phyloP scores from a whole-genome alignment of 2,113 vertebrate genomes.

The Malurus melanocephalus region DNA sequence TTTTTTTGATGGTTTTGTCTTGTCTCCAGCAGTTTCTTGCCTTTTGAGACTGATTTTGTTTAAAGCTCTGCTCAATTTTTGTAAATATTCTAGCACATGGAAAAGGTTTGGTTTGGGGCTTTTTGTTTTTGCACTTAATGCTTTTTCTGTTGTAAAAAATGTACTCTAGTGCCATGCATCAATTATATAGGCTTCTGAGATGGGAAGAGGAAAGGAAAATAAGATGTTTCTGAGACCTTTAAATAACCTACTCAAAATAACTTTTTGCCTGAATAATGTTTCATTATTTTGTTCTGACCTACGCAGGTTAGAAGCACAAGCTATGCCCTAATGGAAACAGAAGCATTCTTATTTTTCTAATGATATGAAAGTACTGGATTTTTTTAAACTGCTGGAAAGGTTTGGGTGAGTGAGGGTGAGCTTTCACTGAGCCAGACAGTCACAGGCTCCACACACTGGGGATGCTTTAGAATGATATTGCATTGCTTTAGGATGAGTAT shows the following conservation, averaged over 20 bases:
- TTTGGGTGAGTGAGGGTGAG: background rate
- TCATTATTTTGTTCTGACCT: background rate
- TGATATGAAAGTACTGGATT: background rate
- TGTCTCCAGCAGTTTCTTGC: background rate
- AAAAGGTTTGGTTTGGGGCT: background rate
- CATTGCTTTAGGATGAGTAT: background rate
- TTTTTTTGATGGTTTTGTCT: background rate
- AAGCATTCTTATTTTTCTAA: background rate
- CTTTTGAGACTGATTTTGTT: background rate
- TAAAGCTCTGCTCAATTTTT: background rate
- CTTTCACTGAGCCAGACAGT: fast-evolving
- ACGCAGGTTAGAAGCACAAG: background rate
- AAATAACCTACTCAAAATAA: constrained; percentile 13
- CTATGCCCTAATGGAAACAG: background rate
- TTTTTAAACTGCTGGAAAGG: background rate
- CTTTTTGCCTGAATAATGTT: background rate
- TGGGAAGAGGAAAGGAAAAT: background rate
- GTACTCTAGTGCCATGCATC: background rate
- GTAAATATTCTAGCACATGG: background rate
- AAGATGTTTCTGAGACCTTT: background rate
- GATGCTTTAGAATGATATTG: background rate
- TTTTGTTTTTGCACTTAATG: background rate
- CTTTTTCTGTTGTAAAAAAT: background rate
- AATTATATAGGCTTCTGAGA: background rate
- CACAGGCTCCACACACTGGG: background rate